Base-by-base conservation (phyloP, 2,888 invertebrate species). In the Ornithoptera priamus region DNA sequence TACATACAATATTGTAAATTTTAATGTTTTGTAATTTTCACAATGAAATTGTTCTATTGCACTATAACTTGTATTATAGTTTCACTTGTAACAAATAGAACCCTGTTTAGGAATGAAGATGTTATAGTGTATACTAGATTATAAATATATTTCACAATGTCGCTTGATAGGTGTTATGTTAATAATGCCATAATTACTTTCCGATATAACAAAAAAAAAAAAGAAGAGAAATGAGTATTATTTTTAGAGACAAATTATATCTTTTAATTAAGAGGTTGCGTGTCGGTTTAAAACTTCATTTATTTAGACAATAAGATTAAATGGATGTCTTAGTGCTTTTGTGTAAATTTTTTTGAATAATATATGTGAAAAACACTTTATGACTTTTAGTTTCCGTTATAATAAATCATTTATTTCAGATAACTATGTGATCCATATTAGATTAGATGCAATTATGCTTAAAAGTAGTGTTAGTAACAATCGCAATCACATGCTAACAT, bases 241-340 rank as follows among this genome's bases (percentile, higher is more conserved):
- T 92, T 92, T 92, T 92, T 92, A 92, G 92, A 92, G 84, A 91
- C 87, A 92, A 90, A 90, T 87, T 92, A 91, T 91, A 90, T 90
- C 85, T 85, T 88, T 79, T 84, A 83, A 82, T 84, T 89, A 91
- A 90, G 90, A 85, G 86, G 87, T 92, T 89, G 88, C 86, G 90
- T 92, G 91, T 90, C 85, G 88, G 83, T 89, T 90, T 90, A 87
- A 86, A 89, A 85, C 85, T 91, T 91, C 90, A 87, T 92, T 92
- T 90, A 92, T 90, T 89, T 93, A 93, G 93, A 90, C 88, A 86
- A 88, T 93, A 93, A 93, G 93, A 85, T 91, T 91, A 89, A 91
- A 90, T 93, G 91, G 91, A 93, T 93, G 93, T 93, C 90, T 91
- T 93, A 93, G 93, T 93, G 93, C 93, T 93, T 93, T 93, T 92